Evolutionary conservation across 2,797 vertebrate genomes (phyloP), one percentile per base, ranked within the genome.

Genomic region (Linurgus olivaceus): DNA sequence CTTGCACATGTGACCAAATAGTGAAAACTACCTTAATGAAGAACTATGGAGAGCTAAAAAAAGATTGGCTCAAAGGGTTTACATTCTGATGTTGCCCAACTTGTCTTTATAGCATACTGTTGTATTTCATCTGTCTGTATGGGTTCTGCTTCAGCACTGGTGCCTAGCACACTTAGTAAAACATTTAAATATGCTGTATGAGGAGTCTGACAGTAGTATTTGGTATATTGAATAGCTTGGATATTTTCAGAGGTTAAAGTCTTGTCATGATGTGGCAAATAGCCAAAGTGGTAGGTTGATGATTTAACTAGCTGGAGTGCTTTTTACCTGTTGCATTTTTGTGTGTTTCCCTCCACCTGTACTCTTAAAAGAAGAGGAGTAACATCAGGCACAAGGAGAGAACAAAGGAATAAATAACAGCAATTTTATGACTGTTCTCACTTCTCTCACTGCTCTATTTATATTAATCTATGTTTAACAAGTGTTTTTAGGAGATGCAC

Each of bases 261-360:
- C 21, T 18, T 10, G 13, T 84, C 59, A 45, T 45, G 55, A 24
- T 59, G 29, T 63, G 63, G 85, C 52, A 85, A 83, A 81, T 61
- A 89, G 61, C 35, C 55, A 52, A 81, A 66, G 48, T 47, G 33
- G 25, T 86, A 93, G 66, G 80, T 80, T 86, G 61, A 66, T 87
- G 25, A 88, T 96, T 94, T 93, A 95, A 97, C 75, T 96, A 83
- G 93, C 89, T 44, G 47, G 86, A 81, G 21, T 20, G 31, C 83
- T 72, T 95, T 96, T 94, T 90, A 61, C 75, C 61, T 92, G 26
- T 71, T 83, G 23, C 28, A 26, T 89, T 90, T 75, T 92, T 74
- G 26, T 52, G 13, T 44, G 15, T 83, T 83, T 87, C 40, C 63
- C 24, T 93, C 55, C 88, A 94, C 25, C 70, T 2, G 2, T 50